Base-by-base conservation (phyloP, 2,797 vertebrate species). In the Dermochelys coriacea region DNA sequence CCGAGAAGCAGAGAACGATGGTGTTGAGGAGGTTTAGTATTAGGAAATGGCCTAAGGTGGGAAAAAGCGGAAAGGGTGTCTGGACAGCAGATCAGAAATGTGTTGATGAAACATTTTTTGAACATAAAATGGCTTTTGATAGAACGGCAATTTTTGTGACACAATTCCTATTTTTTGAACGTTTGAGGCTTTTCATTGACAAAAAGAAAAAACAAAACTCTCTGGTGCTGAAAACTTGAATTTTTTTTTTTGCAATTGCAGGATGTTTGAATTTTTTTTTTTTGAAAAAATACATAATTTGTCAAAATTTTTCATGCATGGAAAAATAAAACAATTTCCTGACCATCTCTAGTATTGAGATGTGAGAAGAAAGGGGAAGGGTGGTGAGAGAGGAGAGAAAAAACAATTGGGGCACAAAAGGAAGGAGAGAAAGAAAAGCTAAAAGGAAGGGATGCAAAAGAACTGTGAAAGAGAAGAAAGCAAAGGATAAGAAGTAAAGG, bases 141-240 rank as follows among this genome's bases (percentile, higher is more conserved):
- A 93, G 71, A 85, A 82, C 3, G 88, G 47, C 12, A 90, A 4
- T 31, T 92, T 93, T 85, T 6, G 0, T 86, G 41, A 50, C 19
- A 80, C 77, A 15, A 55, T 93, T 90, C 85, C 5, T 8, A 12
- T 81, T 84, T 89, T 92, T 92, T n/a, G 90, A 82, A 23, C 87
- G 87, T 41, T 57, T 31, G 31, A 27, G 83, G 49, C 61, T n/a
- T 79, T 79, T 80, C 4, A 47, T 81, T 54, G 12, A 87, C 92
- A 84, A 95, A 78, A 34, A 0, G 0, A 91, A 45, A 2, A 27
- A 0, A 21, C 41, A 82, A 10, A 23, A 47, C 19, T 47, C 29
- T 82, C 75, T 68, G 59, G 61, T 23, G 3, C 1, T 74, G 41
- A 74, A 74, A 45, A n/a, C 8, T n/a, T 8, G n/a, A n/a, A n/a